These are phyloP conservation scores for Drosophila rellima DNA, from an alignment of 2,888 invertebrate species.

Conservation along the genomic window DNA sequence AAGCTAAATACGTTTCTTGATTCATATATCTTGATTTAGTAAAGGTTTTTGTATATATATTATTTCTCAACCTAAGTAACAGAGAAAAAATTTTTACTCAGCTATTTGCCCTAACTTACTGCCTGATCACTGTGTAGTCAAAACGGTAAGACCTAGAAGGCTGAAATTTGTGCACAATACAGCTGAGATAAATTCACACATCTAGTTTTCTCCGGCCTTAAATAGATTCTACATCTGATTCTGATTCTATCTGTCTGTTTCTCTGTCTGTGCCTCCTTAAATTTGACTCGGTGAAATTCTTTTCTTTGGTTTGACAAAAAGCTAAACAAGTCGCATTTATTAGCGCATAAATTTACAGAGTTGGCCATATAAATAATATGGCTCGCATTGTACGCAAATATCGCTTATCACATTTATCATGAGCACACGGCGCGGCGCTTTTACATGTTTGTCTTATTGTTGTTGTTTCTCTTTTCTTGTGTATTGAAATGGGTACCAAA, in stretches of 20 bases:
- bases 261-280: neutral
- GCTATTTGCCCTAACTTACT: too few species aligned
- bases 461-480: slow-evolving; percentile 10
- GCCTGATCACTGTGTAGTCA: too few species aligned
- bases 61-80: too few species aligned
- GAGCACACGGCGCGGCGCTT: slow-evolving; percentile 69
- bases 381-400: slow-evolving; percentile 63
- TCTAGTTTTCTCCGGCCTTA: too few species aligned
- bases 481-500: neutral
- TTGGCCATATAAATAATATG: slow-evolving; percentile 38
- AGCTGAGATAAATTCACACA: too few species aligned
- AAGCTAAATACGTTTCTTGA: too few species aligned
- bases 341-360: slow-evolving; percentile 44
- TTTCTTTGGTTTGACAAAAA: slow-evolving; percentile 3
- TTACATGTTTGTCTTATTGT: slow-evolving; percentile 52
- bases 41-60: too few species aligned
- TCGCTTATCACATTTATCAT: slow-evolving; percentile 78
- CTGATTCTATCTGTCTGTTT: neutral
- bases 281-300: too few species aligned
- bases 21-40: too few species aligned
- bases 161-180: too few species aligned
- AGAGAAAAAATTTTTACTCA: too few species aligned
- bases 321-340: slow-evolving; percentile 45
- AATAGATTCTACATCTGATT: neutral
- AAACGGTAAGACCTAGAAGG: too few species aligned